These are phyloP conservation scores for Orius insidiosus DNA, from an alignment of 1,140 invertebrate genomes.

Conservation along the genomic window DNA sequence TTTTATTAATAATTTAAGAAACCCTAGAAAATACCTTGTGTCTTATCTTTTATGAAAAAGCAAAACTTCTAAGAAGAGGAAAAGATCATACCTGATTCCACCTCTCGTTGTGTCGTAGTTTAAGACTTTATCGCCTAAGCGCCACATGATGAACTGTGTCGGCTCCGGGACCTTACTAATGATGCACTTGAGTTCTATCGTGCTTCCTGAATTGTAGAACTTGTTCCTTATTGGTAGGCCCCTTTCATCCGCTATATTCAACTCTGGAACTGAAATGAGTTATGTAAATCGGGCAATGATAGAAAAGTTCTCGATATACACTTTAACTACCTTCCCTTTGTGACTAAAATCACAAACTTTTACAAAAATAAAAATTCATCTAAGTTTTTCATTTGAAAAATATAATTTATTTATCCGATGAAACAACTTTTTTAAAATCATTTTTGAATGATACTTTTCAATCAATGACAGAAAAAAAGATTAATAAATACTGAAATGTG, in stretches of 20 bases:
- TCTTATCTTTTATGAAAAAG: too few relatives aligned
- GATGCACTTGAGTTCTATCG: constrained; percentile 67
- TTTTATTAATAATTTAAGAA: too few relatives aligned
- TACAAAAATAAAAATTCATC: too few relatives aligned
- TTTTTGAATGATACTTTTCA: too few relatives aligned
- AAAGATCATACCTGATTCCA: constrained; percentile 62
- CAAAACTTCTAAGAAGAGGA: too few relatives aligned
- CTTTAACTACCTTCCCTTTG: background rate
- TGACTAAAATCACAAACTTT: background rate
- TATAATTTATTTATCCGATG: too few relatives aligned
- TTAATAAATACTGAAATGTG: too few relatives aligned
- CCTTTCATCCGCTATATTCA: constrained; percentile 66
- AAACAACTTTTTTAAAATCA: too few relatives aligned
- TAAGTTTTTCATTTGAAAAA: too few relatives aligned
- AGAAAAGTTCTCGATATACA: too few relatives aligned
- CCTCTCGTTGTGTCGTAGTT: constrained; percentile 69
- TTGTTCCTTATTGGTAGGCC: constrained; percentile 60
- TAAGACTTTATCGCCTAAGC: constrained; percentile 52
- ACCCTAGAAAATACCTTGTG: too few relatives aligned
- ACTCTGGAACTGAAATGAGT: constrained; percentile 51
- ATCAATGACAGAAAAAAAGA: too few relatives aligned
- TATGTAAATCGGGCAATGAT: background rate
- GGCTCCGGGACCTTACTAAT: constrained; percentile 61
- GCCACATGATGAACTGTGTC: constrained; percentile 59
- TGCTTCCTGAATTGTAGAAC: constrained; percentile 71